Evolutionary conservation across 2,113 vertebrate genomes (phyloP), one percentile per base, ranked within the genome.

Genomic region (Chamaetylas fuelleborni): DNA sequence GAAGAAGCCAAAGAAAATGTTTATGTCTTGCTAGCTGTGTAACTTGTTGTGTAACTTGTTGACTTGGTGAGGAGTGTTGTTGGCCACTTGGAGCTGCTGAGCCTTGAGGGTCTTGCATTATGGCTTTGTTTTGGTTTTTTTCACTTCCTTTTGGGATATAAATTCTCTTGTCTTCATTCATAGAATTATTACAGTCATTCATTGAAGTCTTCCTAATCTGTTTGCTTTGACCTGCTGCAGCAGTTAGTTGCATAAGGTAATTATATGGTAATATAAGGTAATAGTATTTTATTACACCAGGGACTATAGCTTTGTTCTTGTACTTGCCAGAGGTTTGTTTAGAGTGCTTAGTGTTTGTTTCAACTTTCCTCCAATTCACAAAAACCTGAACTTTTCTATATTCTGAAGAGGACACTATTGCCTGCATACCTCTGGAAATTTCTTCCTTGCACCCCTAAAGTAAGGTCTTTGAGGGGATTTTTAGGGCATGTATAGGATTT

Each of bases 231-330:
- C 71, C 36, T 96, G 34, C 43, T 90, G 93, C 67, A 92, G 76
- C 93, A 86, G 76, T 93, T 83, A 86, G 72, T 92, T 90, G 76
- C 90, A 88, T 67, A 78, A 88, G 80, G 36, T 94, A 95, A 96
- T 95, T 90, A 78, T 31, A 78, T 34, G 71, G 33, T 83, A 78
- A 69, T 92, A 66, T 64, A 62, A 80, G 34, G 18, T 70, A 67
- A 89, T 89, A 82, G 51, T 79, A 8, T 69, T 95, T 94, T 93
- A 93, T 86, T 83, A 81, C 51, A 90, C 36, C 36, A 74, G 60
- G 64, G 88, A 54, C 61, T 8, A 10, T 8, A 12, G 51, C 85
- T 93, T 94, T 96, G 88, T 86, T 95, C 67, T 62, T 56, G 9
- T 47, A 8, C 34, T 89, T 0, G 0, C 28, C 36, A 72, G 94